These are phyloP conservation scores for Pachliopta kotzebuea DNA, from an alignment of 2,888 invertebrate species.

Conservation along the genomic window DNA sequence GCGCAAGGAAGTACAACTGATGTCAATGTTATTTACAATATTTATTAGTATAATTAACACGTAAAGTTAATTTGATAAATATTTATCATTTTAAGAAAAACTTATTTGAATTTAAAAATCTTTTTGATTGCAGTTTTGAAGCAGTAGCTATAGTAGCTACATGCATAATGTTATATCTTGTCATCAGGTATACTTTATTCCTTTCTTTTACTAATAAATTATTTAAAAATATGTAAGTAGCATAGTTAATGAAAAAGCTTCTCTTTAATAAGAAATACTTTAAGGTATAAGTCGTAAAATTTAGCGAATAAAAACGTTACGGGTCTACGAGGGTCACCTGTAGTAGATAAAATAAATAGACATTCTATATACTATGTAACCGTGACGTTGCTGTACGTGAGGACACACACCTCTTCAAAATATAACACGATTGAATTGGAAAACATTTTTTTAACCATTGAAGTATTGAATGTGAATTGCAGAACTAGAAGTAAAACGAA, in stretches of 20 bases:
- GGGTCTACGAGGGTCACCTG: slow-evolving; percentile 3
- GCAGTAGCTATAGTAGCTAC: no score
- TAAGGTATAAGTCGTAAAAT: slow-evolving; percentile 14
- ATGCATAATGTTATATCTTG: no score
- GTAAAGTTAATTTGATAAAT: neutral
- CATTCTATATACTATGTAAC: slow-evolving; percentile 9
- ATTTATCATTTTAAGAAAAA: no score
- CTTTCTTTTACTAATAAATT: no score
- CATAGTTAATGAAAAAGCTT: no score
- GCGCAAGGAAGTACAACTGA: slow-evolving; percentile 2
- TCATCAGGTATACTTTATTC: no score
- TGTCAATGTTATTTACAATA: neutral
- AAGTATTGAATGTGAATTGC: no score
- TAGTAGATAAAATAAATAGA: slow-evolving; percentile 17
- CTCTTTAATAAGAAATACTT: no score
- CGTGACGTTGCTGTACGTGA: slow-evolving; percentile 17
- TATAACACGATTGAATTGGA: neutral
- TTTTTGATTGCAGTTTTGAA: no score
- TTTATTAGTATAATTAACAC: slow-evolving; percentile 2
- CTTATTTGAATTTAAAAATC: no score
- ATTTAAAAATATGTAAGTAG: no score
- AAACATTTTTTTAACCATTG: neutral
- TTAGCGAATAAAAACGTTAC: slow-evolving; percentile 16
- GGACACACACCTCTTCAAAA: neutral
- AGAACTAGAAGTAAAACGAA: no score